Evolutionary conservation across 2,113 vertebrate genomes (phyloP).

Genomic region (Toxotes chatareus): DNA sequence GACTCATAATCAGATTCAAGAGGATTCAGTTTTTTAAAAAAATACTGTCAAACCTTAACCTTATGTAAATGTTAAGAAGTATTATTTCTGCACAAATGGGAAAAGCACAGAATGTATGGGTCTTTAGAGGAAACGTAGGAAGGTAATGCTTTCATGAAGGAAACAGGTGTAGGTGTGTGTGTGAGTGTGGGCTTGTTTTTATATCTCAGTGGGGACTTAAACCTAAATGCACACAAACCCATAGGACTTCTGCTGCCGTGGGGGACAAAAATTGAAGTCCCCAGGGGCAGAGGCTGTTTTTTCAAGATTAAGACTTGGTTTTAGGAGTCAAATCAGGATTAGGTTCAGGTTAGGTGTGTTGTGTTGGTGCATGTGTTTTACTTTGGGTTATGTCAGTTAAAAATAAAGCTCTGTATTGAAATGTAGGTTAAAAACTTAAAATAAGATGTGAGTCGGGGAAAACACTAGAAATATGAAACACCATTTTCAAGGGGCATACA

Average conservation of each 20-base stretch:
- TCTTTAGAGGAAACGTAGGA: neutral
- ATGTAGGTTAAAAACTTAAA: neutral
- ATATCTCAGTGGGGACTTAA: too few relatives aligned
- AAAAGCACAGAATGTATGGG: neutral
- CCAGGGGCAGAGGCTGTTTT: too few relatives aligned
- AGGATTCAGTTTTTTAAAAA: too few relatives aligned
- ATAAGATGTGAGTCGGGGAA: neutral
- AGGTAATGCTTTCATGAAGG: neutral
- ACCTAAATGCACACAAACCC: too few relatives aligned
- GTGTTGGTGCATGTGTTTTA: neutral
- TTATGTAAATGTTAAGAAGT: neutral
- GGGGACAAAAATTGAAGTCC: too few relatives aligned
- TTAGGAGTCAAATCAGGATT: too few relatives aligned
- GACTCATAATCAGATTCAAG: too few relatives aligned
- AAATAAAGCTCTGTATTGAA: neutral
- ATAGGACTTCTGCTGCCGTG: too few relatives aligned
- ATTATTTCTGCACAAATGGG: neutral
- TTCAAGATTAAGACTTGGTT: too few relatives aligned
- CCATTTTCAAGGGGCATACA: neutral
- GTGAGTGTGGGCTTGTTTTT: too few relatives aligned
- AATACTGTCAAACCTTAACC: too few relatives aligned
- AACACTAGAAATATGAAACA: neutral
- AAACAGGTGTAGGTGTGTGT: neutral
- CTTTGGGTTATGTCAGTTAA: neutral
- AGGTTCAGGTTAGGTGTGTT: too few relatives aligned